Evolutionary conservation across 2,113 vertebrate genomes (phyloP).

Genomic region (Dunckerocampus dactyliophorus): DNA sequence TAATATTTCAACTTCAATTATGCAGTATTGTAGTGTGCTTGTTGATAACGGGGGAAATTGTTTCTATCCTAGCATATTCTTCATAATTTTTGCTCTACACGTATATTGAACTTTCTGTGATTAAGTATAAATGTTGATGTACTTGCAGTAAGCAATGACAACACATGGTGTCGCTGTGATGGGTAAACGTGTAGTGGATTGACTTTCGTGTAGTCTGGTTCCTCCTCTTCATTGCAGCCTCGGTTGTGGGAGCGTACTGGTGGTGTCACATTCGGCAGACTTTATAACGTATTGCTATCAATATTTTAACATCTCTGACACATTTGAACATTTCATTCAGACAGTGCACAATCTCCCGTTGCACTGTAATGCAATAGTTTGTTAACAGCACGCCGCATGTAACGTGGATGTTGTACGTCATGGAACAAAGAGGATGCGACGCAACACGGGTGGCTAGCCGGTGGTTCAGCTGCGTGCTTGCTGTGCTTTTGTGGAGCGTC

Average conservation of each 20-base stretch:
- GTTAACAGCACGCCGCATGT: neutral
- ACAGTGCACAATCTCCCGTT: neutral
- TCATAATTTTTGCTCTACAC: too few species aligned
- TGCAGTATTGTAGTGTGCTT: slow-evolving; percentile 42
- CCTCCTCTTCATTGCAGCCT: neutral
- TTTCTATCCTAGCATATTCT: too few species aligned
- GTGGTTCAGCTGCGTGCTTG: slow-evolving; percentile 7
- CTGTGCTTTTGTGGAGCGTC: slow-evolving; percentile 25
- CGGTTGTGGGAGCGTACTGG: neutral
- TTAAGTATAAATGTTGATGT: too few species aligned
- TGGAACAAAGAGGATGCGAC: slow-evolving; percentile 24
- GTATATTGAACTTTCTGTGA: too few species aligned
- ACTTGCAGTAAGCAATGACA: neutral
- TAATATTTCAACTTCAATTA: neutral
- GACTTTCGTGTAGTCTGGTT: slow-evolving; percentile 2
- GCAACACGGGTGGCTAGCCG: slow-evolving; percentile 16
- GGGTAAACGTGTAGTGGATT: neutral
- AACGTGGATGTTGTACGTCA: neutral
- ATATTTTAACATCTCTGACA: neutral
- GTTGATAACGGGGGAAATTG: too few species aligned
- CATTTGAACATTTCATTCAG: neutral
- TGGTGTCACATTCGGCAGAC: too few species aligned
- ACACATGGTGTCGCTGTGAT: slow-evolving; percentile 1
- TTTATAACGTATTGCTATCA: too few species aligned
- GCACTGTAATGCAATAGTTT: neutral